Evolutionary conservation across 2,797 vertebrate species (phyloP), one percentile per base, ranked within the genome.

Genomic region (Chrysocyon brachyurus): DNA sequence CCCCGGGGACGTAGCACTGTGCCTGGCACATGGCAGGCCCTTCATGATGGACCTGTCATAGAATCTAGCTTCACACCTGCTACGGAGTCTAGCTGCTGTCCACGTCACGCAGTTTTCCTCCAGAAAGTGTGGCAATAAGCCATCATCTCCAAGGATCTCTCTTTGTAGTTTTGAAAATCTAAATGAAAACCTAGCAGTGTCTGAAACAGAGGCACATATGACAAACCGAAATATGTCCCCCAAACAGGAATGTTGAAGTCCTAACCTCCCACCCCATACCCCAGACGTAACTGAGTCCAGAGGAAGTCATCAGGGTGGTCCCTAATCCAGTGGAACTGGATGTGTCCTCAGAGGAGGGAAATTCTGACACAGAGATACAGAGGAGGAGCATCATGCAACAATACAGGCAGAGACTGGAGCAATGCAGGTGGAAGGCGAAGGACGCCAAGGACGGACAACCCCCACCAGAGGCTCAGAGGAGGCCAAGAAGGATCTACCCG

Each of bases 11-110:
- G 78, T 40, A 14, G 64, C 31, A 17, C 0, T 4, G 56, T 24
- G 57, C 33, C 54, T 5, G n/a, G 28, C 52, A 31, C 33, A 21
- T 0, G 17, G 77, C 11, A 28, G 75, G 14, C 54, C 22, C 24
- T 4, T 26, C 6, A 0, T 24, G 22, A 68, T 1, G 0, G 0
- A 3, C 31, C 4, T 19, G 28, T 28, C 26, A 16, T 2, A 5
- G 57, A 70, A 15, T 33, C 61, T 9, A 15, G 19, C 12, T 26
- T 28, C 63, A 26, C 8, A 14, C 16, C 70, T 66, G 26, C 16
- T 16, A 4, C 2, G 7, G 49, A 75, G 40, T 85, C 66, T 15
- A 87, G 82, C 2, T 63, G 28, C 54, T 14, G 6, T 12, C 1
- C 26, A 1, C 2, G 21, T 85, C 10, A 15, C 0, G 2, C 5